These are phyloP conservation scores for Drosophila hamatofila DNA, from an alignment of 2,888 invertebrate genomes.

Conservation along the genomic window DNA sequence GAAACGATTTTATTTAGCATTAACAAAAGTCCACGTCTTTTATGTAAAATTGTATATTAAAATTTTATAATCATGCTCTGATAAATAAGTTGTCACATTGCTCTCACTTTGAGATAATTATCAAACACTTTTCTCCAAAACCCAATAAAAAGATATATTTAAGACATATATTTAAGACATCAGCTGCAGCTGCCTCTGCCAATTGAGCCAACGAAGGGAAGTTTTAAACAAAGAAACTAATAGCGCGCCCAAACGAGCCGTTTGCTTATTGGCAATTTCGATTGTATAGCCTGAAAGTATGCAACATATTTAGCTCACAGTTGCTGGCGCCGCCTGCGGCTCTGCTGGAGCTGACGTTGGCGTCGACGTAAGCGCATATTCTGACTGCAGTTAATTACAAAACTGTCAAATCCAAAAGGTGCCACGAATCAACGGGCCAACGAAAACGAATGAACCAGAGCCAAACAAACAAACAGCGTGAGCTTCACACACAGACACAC, in stretches of 20 bases:
- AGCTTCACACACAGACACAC: conserved; percentile 25
- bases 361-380: conserved; percentile 59
- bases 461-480: conserved; percentile 59
- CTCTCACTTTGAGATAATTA: background rate
- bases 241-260: conserved; percentile 55
- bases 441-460: conserved; percentile 56
- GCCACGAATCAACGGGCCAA: conserved; percentile 74
- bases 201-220: conserved; percentile 25
- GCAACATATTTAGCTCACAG: conserved; percentile 62
- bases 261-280: conserved; percentile 67
- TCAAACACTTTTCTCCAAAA: too few species aligned
- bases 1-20: too few species aligned
- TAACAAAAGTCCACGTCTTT: too few species aligned
- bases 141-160: background rate
- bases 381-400: conserved; percentile 85
- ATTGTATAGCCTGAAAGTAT: conserved; percentile 69
- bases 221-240: conserved; percentile 60
- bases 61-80: background rate
- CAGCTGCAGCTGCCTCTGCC: conserved; percentile 17
- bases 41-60: background rate
- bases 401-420: conserved; percentile 85
- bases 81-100: background rate
- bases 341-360: conserved; percentile 16
- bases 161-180: conserved; percentile 1
- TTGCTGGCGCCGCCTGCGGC: conserved; percentile 14